Percentiles rank a stretch among this genome's conserved stretches.
Evolutionary conservation across 2,113 vertebrate genomes (phyloP).

Genomic region (Turnix velox): DNA sequence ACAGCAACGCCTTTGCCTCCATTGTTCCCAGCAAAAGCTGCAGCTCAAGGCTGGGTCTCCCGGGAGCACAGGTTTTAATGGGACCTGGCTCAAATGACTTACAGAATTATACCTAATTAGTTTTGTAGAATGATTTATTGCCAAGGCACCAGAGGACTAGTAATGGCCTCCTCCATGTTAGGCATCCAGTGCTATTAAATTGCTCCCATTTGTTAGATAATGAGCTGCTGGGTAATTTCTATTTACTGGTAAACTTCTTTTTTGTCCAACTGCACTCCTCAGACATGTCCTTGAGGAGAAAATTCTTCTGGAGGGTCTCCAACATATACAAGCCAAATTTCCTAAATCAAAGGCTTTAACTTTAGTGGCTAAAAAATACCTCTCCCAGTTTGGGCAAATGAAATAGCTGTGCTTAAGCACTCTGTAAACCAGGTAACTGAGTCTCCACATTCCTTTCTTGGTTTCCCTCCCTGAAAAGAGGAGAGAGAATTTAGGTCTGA

Average conservation of each 20-base stretch:
- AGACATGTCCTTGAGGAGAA: background rate
- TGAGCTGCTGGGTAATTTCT: background rate
- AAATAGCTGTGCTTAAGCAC: background rate
- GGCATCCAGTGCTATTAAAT: background rate
- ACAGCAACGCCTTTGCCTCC: background rate
- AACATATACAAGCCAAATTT: background rate
- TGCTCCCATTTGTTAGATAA: conserved; percentile 19
- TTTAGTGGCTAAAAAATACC: background rate
- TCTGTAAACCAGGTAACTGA: background rate
- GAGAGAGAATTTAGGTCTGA: background rate
- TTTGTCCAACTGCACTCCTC: background rate
- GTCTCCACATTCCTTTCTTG: background rate
- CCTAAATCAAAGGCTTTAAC: background rate
- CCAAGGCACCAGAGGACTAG: conserved; percentile 25
- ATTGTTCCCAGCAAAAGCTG: conserved; percentile 52
- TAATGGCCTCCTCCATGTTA: conserved; percentile 24
- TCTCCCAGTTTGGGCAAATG: background rate
- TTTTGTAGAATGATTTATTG: conserved; percentile 69
- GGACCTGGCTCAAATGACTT: conserved; percentile 60
- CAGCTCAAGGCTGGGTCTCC: conserved; percentile 62
- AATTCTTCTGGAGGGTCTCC: background rate
- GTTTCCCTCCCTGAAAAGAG: background rate
- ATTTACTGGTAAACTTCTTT: background rate
- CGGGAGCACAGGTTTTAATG: conserved; percentile 58
- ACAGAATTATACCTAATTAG: conserved; percentile 72